Conservation (phyloP, 2,888 invertebrate species). For the Agrochola litura region DNA sequence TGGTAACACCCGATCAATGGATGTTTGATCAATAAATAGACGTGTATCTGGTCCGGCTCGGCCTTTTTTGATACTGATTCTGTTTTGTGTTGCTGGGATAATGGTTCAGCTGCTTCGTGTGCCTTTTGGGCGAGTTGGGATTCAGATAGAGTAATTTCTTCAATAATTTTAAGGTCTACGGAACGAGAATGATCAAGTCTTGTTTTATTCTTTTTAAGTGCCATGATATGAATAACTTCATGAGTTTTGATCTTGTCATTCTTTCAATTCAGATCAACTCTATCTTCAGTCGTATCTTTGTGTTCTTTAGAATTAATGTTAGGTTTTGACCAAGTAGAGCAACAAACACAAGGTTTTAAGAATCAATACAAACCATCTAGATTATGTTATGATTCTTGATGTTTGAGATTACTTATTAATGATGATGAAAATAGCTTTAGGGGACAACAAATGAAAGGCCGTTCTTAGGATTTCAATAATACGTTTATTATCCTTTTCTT, state of each 20-base stretch:
- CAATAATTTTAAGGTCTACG: background rate
- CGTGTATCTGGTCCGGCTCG: constrained; percentile 75
- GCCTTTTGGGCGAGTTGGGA: background rate
- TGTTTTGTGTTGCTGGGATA: constrained; percentile 56
- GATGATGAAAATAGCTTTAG: background rate
- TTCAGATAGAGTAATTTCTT: background rate
- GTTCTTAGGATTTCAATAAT: too few species aligned
- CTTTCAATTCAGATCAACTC: background rate
- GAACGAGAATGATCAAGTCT: background rate
- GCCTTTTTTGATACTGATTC: constrained; percentile 65
- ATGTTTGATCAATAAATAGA: constrained; percentile 88
- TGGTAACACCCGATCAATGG: constrained; percentile 89
- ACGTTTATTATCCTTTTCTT: too few species aligned
- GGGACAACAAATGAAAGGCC: too few species aligned
- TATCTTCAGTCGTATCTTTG: background rate
- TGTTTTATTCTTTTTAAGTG: background rate
- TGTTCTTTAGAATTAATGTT: background rate
- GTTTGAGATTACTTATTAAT: background rate
- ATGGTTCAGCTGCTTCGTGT: constrained; percentile 47
- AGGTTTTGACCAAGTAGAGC: background rate
- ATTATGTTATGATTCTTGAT: background rate
- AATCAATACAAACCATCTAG: background rate
- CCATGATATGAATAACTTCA: background rate
- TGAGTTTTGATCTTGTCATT: background rate
- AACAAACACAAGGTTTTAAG: background rate